phyloP scores from a whole-genome alignment of 2,888 invertebrate species.

The Meteorus colon region DNA sequence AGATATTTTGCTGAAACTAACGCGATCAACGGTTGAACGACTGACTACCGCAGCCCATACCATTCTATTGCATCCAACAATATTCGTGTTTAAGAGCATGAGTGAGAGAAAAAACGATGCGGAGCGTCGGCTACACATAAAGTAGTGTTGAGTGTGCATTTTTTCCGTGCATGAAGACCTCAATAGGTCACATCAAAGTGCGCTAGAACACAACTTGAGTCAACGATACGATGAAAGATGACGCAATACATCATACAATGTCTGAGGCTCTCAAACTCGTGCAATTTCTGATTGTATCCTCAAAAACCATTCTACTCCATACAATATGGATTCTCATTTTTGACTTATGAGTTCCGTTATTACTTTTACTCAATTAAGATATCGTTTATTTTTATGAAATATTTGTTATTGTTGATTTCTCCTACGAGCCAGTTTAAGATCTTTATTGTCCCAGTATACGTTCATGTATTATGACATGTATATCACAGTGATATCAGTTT shows the following conservation, averaged over 20 bases:
- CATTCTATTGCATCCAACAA: conserved; percentile 31
- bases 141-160: conserved; percentile 36
- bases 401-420: too few species aligned
- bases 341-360: background rate
- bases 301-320: background rate
- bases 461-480: too few species aligned
- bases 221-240: conserved; percentile 46
- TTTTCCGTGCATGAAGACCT: conserved; percentile 36
- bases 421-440: too few species aligned
- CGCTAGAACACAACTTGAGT: conserved; percentile 41
- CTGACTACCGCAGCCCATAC: conserved; percentile 34
- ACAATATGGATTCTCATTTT: background rate
- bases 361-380: too few species aligned
- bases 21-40: conserved; percentile 38
- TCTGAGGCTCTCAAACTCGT: conserved; percentile 29
- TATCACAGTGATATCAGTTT: too few species aligned
- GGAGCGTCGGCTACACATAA: background rate
- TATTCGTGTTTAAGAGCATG: conserved; percentile 18
- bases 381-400: too few species aligned
- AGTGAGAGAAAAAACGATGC: background rate
- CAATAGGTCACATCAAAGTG: conserved; percentile 46
- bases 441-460: too few species aligned
- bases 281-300: conserved; percentile 19
- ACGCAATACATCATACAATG: conserved; percentile 34
- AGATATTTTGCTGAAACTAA: background rate